A percentile compares a stretch with the other conserved stretches of the same genome.
Conservation (phyloP, 2,888 invertebrate genomes). For the Eupsilia transversa region DNA sequence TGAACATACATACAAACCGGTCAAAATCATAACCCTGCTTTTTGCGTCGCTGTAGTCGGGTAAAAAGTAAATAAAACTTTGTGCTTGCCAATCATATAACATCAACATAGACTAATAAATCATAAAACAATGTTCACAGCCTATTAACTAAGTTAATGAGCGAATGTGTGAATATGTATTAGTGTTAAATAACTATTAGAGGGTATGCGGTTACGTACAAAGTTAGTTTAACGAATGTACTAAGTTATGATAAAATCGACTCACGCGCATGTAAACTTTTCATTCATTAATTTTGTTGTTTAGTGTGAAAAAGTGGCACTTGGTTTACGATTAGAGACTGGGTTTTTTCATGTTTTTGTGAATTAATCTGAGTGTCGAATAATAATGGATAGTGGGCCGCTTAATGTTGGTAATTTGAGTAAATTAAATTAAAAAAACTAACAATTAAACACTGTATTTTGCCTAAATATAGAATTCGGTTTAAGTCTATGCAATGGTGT, state of each 20-base stretch:
- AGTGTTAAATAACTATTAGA: slow-evolving; percentile 61
- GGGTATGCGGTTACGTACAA: slow-evolving; percentile 49
- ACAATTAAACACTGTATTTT: too few relatives aligned
- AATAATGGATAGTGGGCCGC: not conserved
- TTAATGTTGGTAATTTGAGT: not conserved
- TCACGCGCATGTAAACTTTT: slow-evolving; percentile 32
- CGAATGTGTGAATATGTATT: slow-evolving; percentile 62
- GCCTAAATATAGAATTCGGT: too few relatives aligned
- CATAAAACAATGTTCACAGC: slow-evolving; percentile 36
- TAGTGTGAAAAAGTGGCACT: slow-evolving; percentile 13
- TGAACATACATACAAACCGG: too few relatives aligned
- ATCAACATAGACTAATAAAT: slow-evolving; percentile 39
- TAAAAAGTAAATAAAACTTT: slow-evolving; percentile 7
- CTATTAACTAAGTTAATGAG: slow-evolving; percentile 56
- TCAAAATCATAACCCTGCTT: too few relatives aligned
- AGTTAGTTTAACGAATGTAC: slow-evolving; percentile 33
- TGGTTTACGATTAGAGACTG: not conserved
- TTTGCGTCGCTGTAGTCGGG: too few relatives aligned
- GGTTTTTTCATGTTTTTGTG: slow-evolving; percentile 3
- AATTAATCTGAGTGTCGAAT: not conserved
- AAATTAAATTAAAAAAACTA: not conserved
- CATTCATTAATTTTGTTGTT: slow-evolving; percentile 38
- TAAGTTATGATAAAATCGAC: slow-evolving; percentile 10
- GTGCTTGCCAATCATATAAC: slow-evolving; percentile 44
- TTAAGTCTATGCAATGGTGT: too few relatives aligned